These are phyloP conservation scores for Malthinus flaveolus DNA, from an alignment of 2,888 invertebrate species.

Conservation along the genomic window DNA sequence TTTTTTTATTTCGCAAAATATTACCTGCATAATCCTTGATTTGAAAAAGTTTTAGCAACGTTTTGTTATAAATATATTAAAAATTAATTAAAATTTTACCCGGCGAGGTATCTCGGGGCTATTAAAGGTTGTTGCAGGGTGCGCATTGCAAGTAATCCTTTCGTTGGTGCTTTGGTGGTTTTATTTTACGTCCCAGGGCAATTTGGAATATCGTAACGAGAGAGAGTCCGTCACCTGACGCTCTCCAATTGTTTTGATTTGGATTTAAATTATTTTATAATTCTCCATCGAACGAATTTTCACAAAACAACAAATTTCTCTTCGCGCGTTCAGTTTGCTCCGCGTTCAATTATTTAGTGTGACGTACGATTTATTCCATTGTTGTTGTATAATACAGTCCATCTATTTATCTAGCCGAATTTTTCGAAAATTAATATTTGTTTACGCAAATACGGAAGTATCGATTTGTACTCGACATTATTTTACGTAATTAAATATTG, in stretches of 20 bases:
- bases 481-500: constrained; percentile 5
- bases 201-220: no score
- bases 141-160: constrained; percentile 2
- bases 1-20: no score
- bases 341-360: neutral
- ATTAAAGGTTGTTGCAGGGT: neutral
- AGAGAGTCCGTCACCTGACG: neutral
- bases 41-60: no score
- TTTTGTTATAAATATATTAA: no score
- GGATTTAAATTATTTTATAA: neutral
- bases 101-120: no score
- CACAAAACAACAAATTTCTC: no score
- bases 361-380: neutral
- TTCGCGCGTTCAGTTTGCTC: neutral
- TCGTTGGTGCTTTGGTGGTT: neutral
- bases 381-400: no score
- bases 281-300: neutral
- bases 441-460: neutral
- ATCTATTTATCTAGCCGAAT: no score
- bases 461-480: constrained; percentile 1
- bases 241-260: neutral
- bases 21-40: no score
- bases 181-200: constrained; percentile 1
- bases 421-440: no score
- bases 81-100: no score